phyloP scores from a whole-genome alignment of 2,888 invertebrate species.

The Byasa hedistus region DNA sequence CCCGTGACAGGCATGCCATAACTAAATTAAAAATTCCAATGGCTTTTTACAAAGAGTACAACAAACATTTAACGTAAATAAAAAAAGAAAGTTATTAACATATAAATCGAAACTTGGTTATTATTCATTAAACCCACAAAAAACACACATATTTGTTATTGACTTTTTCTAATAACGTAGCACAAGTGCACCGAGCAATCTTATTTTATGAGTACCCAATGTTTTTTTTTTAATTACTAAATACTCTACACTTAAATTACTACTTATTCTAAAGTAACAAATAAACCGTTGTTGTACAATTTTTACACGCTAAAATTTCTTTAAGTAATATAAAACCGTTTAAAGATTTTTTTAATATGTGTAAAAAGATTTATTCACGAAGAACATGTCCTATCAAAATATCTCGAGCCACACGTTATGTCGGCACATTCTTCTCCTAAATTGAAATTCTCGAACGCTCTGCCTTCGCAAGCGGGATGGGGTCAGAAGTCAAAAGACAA shows the following conservation, averaged over 20 bases:
- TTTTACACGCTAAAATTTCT: slow-evolving; percentile 40
- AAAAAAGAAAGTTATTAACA: slow-evolving; percentile 20
- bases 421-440: slow-evolving; percentile 81
- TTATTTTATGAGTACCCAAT: too few relatives aligned
- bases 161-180: too few relatives aligned
- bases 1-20: slow-evolving; percentile 50
- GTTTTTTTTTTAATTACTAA: too few relatives aligned
- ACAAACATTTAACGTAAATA: slow-evolving; percentile 12
- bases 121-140: too few relatives aligned
- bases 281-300: background rate
- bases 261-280: too few relatives aligned
- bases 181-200: too few relatives aligned
- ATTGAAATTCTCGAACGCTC: slow-evolving; percentile 80
- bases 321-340: slow-evolving; percentile 62
- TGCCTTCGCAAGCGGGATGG: slow-evolving; percentile 68
- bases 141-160: too few relatives aligned
- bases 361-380: slow-evolving; percentile 78
- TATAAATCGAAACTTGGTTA: background rate
- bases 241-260: too few relatives aligned
- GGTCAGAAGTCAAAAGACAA: slow-evolving; percentile 76
- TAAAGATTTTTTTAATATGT: slow-evolving; percentile 74
- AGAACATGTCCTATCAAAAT: slow-evolving; percentile 80
- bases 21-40: slow-evolving; percentile 69
- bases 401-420: slow-evolving; percentile 80
- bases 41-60: slow-evolving; percentile 31